Conservation (phyloP, 2,797 vertebrate species). For the Molossus molossus region DNA sequence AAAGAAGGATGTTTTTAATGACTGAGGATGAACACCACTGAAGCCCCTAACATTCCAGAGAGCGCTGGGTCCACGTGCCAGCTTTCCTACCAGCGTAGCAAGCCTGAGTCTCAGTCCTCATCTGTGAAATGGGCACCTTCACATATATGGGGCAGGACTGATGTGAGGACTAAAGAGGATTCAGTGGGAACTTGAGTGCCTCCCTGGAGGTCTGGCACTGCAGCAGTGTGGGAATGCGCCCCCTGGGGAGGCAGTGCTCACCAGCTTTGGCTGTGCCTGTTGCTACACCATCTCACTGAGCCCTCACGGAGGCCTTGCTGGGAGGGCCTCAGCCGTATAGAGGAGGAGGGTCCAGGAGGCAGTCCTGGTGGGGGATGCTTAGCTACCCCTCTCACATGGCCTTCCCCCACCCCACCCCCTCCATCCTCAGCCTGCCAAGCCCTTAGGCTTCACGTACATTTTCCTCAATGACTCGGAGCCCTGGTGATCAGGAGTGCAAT, state of each 20-base stretch:
- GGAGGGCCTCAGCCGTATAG: background rate
- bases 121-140: background rate
- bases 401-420: background rate
- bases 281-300: fast-evolving
- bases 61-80: fast-evolving
- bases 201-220: background rate
- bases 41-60: background rate
- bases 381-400: background rate
- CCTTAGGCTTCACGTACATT: background rate
- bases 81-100: background rate
- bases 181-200: background rate
- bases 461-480: background rate
- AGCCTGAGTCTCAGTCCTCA: background rate
- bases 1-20: background rate
- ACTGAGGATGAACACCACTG: background rate
- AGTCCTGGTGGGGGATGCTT: background rate
- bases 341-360: background rate
- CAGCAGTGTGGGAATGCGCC: background rate
- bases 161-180: background rate
- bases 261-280: background rate
- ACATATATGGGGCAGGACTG: background rate
- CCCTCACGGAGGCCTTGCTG: background rate
- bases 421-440: too few relatives aligned
- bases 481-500: background rate
- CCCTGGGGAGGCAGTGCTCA: background rate